Evolutionary conservation across 1,140 invertebrate species (phyloP).

Genomic region (Drosophila ohnishii): DNA sequence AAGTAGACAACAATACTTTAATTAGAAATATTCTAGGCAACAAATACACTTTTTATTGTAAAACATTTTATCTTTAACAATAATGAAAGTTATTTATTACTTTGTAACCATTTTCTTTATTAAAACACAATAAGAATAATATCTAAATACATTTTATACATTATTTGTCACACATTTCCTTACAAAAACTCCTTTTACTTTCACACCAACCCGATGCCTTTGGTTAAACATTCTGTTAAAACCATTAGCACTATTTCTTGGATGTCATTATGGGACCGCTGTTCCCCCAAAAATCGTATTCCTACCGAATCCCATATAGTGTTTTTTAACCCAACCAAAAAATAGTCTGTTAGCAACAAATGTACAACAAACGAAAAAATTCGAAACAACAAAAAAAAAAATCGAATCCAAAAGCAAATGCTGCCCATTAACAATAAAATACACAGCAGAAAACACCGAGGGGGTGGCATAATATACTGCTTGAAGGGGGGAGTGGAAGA

Average conservation of each 20-base stretch:
- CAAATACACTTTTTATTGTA: neutral
- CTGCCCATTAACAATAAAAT: constrained; percentile 74
- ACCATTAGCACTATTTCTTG: constrained; percentile 26
- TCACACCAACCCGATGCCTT: neutral
- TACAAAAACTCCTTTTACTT: constrained; percentile 9
- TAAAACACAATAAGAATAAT: neutral
- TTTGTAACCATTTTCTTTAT: neutral
- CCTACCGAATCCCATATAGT: constrained; percentile 13
- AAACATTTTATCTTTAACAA: neutral
- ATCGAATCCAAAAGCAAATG: constrained; percentile 64
- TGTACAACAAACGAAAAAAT: constrained; percentile 55
- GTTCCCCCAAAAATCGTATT: neutral
- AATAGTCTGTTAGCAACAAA: constrained; percentile 60
- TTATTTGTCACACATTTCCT: neutral
- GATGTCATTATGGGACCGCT: neutral
- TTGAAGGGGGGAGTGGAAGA: neutral
- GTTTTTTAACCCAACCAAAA: constrained; percentile 27
- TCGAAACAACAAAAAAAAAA: constrained; percentile 45
- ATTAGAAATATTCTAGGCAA: neutral
- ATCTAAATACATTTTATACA: neutral
- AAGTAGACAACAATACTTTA: too few species aligned
- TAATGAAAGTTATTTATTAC: fast-evolving
- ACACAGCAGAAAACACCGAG: constrained; percentile 43
- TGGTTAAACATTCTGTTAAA: neutral
- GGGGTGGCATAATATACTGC: constrained; percentile 28